These are phyloP conservation scores for Anoplius nigerrimus DNA, from an alignment of 2,888 invertebrate species.

Conservation along the genomic window DNA sequence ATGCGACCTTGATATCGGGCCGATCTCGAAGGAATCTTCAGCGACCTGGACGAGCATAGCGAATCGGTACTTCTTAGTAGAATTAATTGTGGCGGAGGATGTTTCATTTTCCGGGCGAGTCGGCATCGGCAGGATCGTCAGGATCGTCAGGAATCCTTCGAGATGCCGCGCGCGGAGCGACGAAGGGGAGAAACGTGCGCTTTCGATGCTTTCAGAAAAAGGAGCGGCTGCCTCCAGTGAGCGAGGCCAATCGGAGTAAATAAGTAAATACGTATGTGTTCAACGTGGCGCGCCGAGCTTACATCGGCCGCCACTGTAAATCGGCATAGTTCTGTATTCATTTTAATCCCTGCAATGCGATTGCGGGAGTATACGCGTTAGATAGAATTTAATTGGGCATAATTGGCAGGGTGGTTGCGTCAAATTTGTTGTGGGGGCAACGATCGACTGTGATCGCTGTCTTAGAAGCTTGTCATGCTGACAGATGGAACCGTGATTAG, in stretches of 20 bases:
- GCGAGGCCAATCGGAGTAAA: not conserved
- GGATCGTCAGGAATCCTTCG: not conserved
- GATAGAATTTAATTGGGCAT: too few species aligned
- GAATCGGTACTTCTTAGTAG: not conserved
- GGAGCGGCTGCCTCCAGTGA: too few species aligned
- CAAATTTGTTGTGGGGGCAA: not conserved
- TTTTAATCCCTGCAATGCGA: not conserved
- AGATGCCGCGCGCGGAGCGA: not conserved
- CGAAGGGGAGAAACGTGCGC: slow-evolving; percentile 1
- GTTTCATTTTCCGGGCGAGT: too few species aligned
- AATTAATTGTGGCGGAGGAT: not conserved
- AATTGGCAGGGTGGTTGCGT: not conserved
- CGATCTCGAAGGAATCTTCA: not conserved
- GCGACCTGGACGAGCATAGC: not conserved
- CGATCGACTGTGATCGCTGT: not conserved
- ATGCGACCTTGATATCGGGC: slow-evolving; percentile 34
- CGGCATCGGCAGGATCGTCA: not conserved
- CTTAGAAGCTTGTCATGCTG: too few species aligned
- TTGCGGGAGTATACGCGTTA: not conserved
- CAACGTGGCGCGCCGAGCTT: not conserved
- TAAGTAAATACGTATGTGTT: slow-evolving; percentile 2
- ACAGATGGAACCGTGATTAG: too few species aligned
- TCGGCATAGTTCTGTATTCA: not conserved
- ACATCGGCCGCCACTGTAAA: not conserved
- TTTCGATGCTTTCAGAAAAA: not conserved